Conservation (phyloP, 1,140 invertebrate genomes). For the Rhopalosiphum padi region DNA sequence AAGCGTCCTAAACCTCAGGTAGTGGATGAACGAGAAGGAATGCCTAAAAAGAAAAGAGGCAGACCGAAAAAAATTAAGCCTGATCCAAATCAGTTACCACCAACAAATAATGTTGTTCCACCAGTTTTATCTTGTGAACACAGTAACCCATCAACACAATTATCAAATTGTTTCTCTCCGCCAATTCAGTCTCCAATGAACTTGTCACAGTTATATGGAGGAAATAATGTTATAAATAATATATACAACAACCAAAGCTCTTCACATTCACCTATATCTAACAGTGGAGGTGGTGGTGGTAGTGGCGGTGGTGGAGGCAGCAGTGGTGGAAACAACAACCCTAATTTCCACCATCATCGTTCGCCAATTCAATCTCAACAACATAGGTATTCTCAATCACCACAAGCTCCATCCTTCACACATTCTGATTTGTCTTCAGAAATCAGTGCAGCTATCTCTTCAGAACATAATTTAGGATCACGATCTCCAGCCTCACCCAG, state of each 20-base stretch:
- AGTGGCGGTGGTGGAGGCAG: background rate
- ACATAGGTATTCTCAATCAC: slow-evolving; percentile 63
- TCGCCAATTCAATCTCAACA: slow-evolving; percentile 58
- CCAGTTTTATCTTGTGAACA: slow-evolving; percentile 59
- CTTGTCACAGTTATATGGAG: slow-evolving; percentile 65
- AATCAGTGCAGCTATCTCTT: slow-evolving; percentile 79
- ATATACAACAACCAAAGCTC: slow-evolving; percentile 60
- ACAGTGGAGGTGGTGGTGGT: slow-evolving; percentile 40
- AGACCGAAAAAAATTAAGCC: slow-evolving; percentile 83
- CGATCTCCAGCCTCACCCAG: slow-evolving; percentile 72
- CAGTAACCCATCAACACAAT: slow-evolving; percentile 63
- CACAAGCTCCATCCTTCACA: slow-evolving; percentile 71
- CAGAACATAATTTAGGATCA: slow-evolving; percentile 68
- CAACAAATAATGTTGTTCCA: slow-evolving; percentile 55
- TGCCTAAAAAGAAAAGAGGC: slow-evolving; percentile 82
- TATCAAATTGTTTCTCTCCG: slow-evolving; percentile 67
- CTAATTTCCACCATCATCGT: slow-evolving; percentile 61
- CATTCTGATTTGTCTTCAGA: slow-evolving; percentile 79
- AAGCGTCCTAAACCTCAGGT: slow-evolving; percentile 58
- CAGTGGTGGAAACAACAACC: slow-evolving; percentile 59
- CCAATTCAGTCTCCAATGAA: slow-evolving; percentile 66
- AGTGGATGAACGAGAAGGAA: slow-evolving; percentile 60
- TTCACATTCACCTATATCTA: slow-evolving; percentile 61
- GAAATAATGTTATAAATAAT: slow-evolving; percentile 65
- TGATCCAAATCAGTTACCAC: slow-evolving; percentile 62